A percentile compares a stretch with the other conserved stretches of the same genome.
Evolutionary conservation across 2,888 invertebrate species (phyloP).

Genomic region (Scaptomyza caliginosa): DNA sequence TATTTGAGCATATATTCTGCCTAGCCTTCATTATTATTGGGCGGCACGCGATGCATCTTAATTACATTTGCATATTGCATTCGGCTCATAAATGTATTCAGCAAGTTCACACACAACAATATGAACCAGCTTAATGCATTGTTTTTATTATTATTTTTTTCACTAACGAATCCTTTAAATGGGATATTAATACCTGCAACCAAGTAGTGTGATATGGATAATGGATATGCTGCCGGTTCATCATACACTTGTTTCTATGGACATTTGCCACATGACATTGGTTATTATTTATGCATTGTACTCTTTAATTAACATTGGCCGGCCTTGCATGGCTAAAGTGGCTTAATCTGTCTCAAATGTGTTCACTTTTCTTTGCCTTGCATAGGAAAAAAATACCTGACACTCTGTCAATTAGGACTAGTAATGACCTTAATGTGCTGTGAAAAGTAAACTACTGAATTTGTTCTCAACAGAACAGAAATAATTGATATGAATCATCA

Average conservation of each 20-base stretch:
- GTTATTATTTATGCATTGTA: conserved; percentile 39
- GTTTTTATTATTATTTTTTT: too few species aligned
- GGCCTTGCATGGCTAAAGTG: background rate
- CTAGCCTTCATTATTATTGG: conserved; percentile 34
- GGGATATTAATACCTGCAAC: too few species aligned
- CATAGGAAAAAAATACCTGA: background rate
- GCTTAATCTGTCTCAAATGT: background rate
- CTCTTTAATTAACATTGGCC: conserved; percentile 43
- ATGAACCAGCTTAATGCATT: background rate
- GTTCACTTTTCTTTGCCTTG: background rate
- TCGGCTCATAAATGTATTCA: conserved; percentile 52
- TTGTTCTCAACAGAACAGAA: conserved; percentile 13
- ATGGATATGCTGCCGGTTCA: background rate
- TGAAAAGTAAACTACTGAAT: conserved; percentile 56
- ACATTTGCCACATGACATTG: background rate
- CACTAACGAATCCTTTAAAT: too few species aligned
- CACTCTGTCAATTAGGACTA: conserved; percentile 1
- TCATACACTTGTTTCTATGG: background rate
- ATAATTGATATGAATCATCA: conserved; percentile 39
- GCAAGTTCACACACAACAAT: conserved; percentile 12
- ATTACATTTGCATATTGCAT: conserved; percentile 70
- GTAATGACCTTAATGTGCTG: conserved; percentile 14
- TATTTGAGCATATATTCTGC: background rate
- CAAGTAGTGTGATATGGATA: too few species aligned
- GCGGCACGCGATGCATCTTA: conserved; percentile 46